These are phyloP conservation scores for Sylvia atricapilla DNA, from an alignment of 2,113 vertebrate genomes.

Conservation along the genomic window DNA sequence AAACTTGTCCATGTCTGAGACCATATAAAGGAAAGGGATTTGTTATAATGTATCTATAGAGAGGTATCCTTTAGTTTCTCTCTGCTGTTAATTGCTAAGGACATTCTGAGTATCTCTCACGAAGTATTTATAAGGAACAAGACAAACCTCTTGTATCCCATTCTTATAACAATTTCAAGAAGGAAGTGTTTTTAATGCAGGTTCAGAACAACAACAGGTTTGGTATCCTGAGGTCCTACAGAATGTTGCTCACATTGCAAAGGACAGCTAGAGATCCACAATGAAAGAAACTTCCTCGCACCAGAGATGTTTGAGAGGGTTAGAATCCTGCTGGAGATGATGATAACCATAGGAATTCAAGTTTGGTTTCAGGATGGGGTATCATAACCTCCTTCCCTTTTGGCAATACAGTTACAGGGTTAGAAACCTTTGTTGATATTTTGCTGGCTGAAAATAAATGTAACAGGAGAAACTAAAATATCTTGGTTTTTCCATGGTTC, in stretches of 20 bases:
- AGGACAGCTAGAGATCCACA: background rate
- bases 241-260: background rate
- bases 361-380: background rate
- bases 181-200: background rate
- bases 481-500: background rate
- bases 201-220: background rate
- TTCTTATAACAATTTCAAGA: background rate
- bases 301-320: background rate
- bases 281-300: background rate
- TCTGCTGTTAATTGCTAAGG: background rate
- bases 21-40: background rate
- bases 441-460: background rate
- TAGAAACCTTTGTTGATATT: background rate
- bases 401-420: background rate
- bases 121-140: background rate
- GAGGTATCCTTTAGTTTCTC: background rate
- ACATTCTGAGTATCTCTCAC: background rate
- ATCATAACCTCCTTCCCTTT: background rate
- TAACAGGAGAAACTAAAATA: background rate
- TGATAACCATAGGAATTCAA: background rate
- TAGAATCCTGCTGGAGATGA: background rate
- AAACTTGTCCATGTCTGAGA: background rate
- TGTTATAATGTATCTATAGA: background rate
- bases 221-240: background rate
- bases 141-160: accelerated